Base-by-base conservation (phyloP, 2,113 vertebrate species). In the Calidris pygmaea region DNA sequence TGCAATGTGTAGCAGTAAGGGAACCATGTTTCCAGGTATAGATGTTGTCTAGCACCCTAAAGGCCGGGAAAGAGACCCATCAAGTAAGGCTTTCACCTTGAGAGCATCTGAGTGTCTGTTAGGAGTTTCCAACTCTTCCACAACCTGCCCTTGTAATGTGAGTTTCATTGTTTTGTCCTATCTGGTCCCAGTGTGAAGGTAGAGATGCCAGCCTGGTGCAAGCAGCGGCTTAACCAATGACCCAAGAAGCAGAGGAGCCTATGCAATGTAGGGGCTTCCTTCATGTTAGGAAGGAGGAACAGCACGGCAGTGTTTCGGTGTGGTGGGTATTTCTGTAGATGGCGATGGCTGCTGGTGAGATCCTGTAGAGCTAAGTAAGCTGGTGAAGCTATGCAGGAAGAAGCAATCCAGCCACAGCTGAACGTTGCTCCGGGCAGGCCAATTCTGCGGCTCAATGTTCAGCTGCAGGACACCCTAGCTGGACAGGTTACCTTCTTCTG, bases 381-480 rank as follows among this genome's bases (percentile, higher is more conserved):
- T 77, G 62, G 15, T 71, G 52, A 72, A 39, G 20, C 12, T 71
- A 48, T 71, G 45, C 27, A 73, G 67, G 45, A 84, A 76, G 52
- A 87, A 68, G 16, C 21, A 66, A 82, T 65, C 48, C 78, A 79
- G 35, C 27, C 35, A 15, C 47, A 45, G 56, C 32, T 62, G 41
- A 41, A 37, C 0, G 0, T 45, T 71, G 76, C 56, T 63, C 26
- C 41, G n/a, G 7, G 34, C 3, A 23, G 50, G 19, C 68, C 47
- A 30, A 21, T 27, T 41, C 52, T 87, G 72, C 67, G 55, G 39
- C 76, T 66, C 55, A 27, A 2, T 12, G 24, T 12, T 43, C 77
- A 66, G 59, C 63, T 60, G 24, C 39, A 43, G 37, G n/a, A 73
- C 73, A 81, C 34, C 43, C 23, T 52, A 24, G 29, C 68, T 34